Evolutionary conservation across 1,140 invertebrate species (phyloP).

Genomic region (Sycophaga agraensis): DNA sequence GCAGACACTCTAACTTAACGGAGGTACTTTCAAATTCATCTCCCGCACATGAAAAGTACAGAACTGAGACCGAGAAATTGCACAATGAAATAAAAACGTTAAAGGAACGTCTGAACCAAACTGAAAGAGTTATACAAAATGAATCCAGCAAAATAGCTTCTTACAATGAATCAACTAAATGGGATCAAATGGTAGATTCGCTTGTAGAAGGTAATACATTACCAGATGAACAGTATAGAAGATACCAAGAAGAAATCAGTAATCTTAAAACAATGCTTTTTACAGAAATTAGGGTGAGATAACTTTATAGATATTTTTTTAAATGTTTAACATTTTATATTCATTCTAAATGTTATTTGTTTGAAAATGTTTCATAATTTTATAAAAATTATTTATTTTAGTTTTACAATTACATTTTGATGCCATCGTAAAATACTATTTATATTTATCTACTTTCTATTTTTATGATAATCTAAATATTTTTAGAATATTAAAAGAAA

Average conservation of each 20-base stretch:
- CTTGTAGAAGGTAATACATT: conserved; percentile 9
- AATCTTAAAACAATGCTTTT: conserved; percentile 45
- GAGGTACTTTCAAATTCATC: conserved; percentile 34
- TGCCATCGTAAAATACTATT: neutral
- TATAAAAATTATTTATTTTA: neutral
- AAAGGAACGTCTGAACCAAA: conserved; percentile 61
- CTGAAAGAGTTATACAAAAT: conserved; percentile 57
- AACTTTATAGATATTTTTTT: too few species aligned
- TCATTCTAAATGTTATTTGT: neutral
- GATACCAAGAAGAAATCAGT: conserved; percentile 52
- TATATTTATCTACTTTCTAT: neutral
- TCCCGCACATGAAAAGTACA: conserved; percentile 48
- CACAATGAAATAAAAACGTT: conserved; percentile 62
- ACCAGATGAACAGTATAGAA: conserved; percentile 42
- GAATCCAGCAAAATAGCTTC: conserved; percentile 47
- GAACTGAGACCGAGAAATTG: conserved; percentile 59
- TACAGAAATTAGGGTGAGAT: conserved; percentile 44
- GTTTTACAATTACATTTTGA: too few species aligned
- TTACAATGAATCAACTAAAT: conserved; percentile 47
- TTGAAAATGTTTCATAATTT: neutral
- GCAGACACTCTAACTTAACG: conserved; percentile 43
- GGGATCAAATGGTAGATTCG: conserved; percentile 37
- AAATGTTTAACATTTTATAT: too few species aligned
- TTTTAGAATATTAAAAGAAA: conserved; percentile 30
- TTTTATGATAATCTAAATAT: neutral